These are phyloP conservation scores for Lamprotornis superbus DNA, from an alignment of 2,113 vertebrate species.

Conservation along the genomic window DNA sequence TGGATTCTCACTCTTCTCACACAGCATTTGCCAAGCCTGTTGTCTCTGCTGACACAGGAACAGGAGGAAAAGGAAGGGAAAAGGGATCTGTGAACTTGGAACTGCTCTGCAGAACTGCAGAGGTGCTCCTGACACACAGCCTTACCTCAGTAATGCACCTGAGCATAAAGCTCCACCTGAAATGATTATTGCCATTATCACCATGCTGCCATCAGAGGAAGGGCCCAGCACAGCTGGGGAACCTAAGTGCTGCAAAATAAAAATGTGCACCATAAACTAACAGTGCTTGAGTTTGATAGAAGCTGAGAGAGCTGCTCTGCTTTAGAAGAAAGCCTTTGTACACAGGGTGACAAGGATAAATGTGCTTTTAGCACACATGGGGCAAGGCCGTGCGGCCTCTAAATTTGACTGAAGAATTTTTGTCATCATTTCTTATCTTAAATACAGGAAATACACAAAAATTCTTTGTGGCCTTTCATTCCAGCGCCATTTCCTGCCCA, in stretches of 20 bases:
- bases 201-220: background rate
- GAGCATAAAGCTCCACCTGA: background rate
- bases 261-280: background rate
- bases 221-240: background rate
- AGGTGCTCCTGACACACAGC: background rate
- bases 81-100: background rate
- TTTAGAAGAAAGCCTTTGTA: background rate
- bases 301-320: background rate
- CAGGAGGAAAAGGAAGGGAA: too few relatives aligned
- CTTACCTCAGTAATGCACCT: background rate
- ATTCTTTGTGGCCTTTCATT: background rate
- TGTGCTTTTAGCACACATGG: background rate
- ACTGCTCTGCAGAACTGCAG: background rate
- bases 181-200: background rate
- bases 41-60: background rate
- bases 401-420: background rate
- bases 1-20: background rate
- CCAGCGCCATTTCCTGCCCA: background rate
- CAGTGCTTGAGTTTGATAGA: background rate
- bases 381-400: accelerated
- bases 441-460: background rate
- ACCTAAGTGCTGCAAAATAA: background rate
- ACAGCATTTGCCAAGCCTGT: background rate
- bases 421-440: background rate
- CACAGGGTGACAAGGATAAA: background rate